phyloP scores from a whole-genome alignment of 2,113 vertebrate genomes.

The Megaceryle torquata region DNA sequence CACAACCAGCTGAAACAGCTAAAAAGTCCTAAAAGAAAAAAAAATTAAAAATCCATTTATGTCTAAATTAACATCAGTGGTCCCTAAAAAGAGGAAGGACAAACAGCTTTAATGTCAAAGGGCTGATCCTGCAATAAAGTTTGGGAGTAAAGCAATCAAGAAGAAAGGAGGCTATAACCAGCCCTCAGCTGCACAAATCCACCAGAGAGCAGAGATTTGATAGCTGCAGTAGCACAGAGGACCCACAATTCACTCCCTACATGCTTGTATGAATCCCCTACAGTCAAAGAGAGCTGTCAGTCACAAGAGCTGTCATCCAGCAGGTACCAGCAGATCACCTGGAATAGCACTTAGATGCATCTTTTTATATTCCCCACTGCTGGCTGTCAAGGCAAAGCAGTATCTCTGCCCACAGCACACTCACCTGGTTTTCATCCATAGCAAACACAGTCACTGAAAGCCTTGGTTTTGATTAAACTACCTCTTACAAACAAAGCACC shows the following conservation, averaged over 20 bases:
- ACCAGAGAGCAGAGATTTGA: background rate
- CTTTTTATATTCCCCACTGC: background rate
- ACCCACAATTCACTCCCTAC: background rate
- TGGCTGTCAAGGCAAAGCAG: background rate
- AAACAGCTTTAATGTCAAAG: background rate
- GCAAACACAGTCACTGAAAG: conserved; percentile 15
- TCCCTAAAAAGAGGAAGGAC: background rate
- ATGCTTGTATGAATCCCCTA: background rate
- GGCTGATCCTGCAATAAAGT: background rate
- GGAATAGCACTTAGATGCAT: background rate
- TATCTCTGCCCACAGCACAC: background rate
- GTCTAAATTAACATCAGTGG: background rate
- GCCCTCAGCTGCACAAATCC: background rate
- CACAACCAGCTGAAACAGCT: background rate
- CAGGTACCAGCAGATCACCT: background rate
- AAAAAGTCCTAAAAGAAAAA: background rate
- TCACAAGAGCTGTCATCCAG: background rate
- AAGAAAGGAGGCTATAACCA: background rate
- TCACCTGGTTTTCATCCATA: background rate
- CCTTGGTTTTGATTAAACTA: conserved; percentile 1
- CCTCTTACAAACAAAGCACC: conserved; percentile 1
- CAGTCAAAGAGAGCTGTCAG: background rate
- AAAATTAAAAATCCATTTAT: background rate
- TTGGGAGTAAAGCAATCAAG: background rate
- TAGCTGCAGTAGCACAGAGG: background rate